Percentiles rank a stretch among this genome's conserved stretches.
phyloP scores from a whole-genome alignment of 1,140 invertebrate species.

The Agrilus planipennis region DNA sequence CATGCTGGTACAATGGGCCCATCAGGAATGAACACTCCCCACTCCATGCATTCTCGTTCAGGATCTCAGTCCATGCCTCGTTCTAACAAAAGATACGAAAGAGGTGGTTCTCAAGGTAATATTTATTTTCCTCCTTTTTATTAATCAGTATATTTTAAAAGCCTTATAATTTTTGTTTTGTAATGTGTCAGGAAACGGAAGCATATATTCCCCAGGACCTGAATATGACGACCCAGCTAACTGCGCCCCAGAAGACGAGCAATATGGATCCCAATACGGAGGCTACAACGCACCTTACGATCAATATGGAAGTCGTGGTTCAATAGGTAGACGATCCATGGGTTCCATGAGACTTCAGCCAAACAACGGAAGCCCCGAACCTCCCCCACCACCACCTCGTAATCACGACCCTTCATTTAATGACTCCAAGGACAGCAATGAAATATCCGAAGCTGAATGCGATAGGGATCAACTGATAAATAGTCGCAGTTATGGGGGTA shows the following conservation, averaged over 20 bases:
- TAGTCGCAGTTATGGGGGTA: constrained; percentile 58
- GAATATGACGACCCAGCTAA: constrained; percentile 88
- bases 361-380: constrained; percentile 52
- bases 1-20: constrained; percentile 70
- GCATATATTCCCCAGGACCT: constrained; percentile 59
- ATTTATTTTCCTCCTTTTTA: neutral
- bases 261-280: constrained; percentile 73
- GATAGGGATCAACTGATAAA: constrained; percentile 67
- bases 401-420: constrained; percentile 70
- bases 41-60: constrained; percentile 63
- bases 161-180: too few relatives aligned
- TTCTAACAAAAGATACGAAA: constrained; percentile 30
- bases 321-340: constrained; percentile 42
- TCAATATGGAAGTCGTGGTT: constrained; percentile 73
- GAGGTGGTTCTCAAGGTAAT: constrained; percentile 32
- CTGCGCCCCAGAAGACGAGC: constrained; percentile 78
- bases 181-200: constrained; percentile 55
- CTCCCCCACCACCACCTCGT: constrained; percentile 66
- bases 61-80: constrained; percentile 76
- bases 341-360: constrained; percentile 58
- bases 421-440: constrained; percentile 84
- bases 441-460: constrained; percentile 86
- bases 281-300: constrained; percentile 73
- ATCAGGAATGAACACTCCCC: constrained; percentile 47
- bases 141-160: too few relatives aligned